Percentiles rank a stretch among this genome's conserved stretches.
phyloP scores from a whole-genome alignment of 2,888 invertebrate species.

The Chironomus tentans region DNA sequence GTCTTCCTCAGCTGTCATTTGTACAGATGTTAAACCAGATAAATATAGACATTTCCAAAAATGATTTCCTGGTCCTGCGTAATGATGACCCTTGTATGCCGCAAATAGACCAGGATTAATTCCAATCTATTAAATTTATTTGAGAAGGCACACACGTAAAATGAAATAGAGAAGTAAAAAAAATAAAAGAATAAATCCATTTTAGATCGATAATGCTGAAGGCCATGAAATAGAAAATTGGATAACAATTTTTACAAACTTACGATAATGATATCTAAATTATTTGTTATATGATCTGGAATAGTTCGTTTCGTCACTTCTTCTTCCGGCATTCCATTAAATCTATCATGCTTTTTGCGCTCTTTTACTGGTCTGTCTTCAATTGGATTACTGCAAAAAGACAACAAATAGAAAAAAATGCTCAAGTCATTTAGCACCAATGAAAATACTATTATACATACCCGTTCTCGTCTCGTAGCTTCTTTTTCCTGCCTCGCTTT shows the following conservation, averaged over 20 bases:
- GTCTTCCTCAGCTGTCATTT: conserved; percentile 94
- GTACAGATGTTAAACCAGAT: conserved; percentile 87
- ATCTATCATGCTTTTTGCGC: conserved; percentile 87
- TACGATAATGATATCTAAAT: conserved; percentile 97
- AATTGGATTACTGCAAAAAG: conserved; percentile 18
- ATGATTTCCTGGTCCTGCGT: conserved; percentile 97
- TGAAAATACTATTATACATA: conserved; percentile 34
- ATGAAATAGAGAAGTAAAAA: background rate
- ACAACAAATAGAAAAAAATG: background rate
- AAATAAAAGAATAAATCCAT: background rate
- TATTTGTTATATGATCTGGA: conserved; percentile 87
- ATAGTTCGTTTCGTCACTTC: conserved; percentile 88
- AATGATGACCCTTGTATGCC: conserved; percentile 96
- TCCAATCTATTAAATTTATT: conserved; percentile 71
- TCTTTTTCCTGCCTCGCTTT: conserved; percentile 81
- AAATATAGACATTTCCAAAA: conserved; percentile 97
- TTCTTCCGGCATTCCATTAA: conserved; percentile 94
- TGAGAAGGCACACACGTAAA: too few species aligned
- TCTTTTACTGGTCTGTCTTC: conserved; percentile 54
- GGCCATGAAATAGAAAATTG: background rate
- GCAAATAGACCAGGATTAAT: conserved; percentile 97
- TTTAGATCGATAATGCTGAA: conserved; percentile 38
- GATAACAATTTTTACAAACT: conserved; percentile 47
- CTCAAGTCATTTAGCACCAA: background rate
- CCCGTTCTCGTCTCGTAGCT: conserved; percentile 58